A percentile compares a stretch with the other conserved stretches of the same genome.
phyloP scores from a whole-genome alignment of 2,888 invertebrate genomes.

The Saturnia japonica region DNA sequence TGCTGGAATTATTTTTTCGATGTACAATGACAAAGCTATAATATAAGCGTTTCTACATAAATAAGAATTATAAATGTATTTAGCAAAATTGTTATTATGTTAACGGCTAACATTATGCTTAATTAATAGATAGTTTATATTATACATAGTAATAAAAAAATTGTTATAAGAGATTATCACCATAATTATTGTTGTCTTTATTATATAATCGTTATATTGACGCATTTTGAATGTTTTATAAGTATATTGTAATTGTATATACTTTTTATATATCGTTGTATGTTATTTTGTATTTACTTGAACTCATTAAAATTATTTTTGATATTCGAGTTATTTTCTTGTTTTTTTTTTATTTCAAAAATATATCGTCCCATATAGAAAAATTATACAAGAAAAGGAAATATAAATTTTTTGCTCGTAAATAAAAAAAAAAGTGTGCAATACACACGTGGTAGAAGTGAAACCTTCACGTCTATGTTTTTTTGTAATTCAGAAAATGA shows the following conservation, averaged over 20 bases:
- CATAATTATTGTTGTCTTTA: conserved; percentile 28
- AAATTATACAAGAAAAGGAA: no score
- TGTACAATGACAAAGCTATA: neutral
- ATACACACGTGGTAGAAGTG: no score
- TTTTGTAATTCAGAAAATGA: no score
- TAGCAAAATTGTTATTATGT: neutral
- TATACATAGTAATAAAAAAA: conserved; percentile 31
- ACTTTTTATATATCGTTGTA: conserved; percentile 30
- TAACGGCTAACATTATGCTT: neutral
- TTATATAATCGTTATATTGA: conserved; percentile 18
- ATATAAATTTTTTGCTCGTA: no score
- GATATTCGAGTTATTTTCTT: conserved; percentile 27
- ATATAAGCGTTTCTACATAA: neutral
- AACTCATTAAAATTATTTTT: conserved; percentile 51
- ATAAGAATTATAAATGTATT: neutral
- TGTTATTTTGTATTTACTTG: conserved; percentile 46
- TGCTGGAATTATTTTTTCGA: no score
- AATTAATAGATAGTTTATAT: conserved; percentile 19
- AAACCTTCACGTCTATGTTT: no score
- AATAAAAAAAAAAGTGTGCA: no score
- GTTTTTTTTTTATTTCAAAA: neutral
- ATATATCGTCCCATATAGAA: neutral
- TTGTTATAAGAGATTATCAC: conserved; percentile 38
- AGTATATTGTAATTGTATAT: conserved; percentile 20
- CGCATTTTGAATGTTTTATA: conserved; percentile 21